phyloP scores from a whole-genome alignment of 2,888 invertebrate genomes.

The Macrosiphum euphorbiae region DNA sequence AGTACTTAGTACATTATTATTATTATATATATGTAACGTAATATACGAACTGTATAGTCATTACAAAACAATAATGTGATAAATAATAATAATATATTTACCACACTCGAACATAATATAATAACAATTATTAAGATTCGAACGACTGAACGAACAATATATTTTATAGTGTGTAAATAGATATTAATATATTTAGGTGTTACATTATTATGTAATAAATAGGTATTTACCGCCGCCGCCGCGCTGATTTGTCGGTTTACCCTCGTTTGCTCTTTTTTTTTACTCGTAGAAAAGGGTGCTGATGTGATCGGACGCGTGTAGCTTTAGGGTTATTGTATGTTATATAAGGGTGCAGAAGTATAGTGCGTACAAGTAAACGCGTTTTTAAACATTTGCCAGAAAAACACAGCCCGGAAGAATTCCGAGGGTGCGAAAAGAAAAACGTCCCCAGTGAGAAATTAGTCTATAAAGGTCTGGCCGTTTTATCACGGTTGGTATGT shows the following conservation, averaged over 20 bases:
- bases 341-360: neutral
- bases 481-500: conserved; percentile 42
- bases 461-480: conserved; percentile 19
- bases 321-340: neutral
- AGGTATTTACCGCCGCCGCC: neutral
- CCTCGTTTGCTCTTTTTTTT: conserved; percentile 4
- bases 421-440: conserved; percentile 18
- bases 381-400: conserved; percentile 52
- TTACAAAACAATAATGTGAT: neutral
- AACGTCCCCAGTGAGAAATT: conserved; percentile 31
- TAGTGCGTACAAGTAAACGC: conserved; percentile 11
- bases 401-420: neutral
- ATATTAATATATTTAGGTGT: neutral
- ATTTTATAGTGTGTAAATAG: neutral
- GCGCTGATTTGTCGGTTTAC: conserved; percentile 27
- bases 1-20: neutral
- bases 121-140: no score
- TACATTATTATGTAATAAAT: neutral
- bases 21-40: no score
- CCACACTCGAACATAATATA: neutral
- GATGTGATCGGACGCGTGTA: neutral
- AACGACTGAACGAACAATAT: no score
- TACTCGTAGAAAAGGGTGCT: conserved; percentile 23
- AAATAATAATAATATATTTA: neutral
- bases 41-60: neutral